A percentile compares a stretch with the other conserved stretches of the same genome.
Conservation (phyloP, 2,888 invertebrate genomes). For the Coenonympha glycerion region DNA sequence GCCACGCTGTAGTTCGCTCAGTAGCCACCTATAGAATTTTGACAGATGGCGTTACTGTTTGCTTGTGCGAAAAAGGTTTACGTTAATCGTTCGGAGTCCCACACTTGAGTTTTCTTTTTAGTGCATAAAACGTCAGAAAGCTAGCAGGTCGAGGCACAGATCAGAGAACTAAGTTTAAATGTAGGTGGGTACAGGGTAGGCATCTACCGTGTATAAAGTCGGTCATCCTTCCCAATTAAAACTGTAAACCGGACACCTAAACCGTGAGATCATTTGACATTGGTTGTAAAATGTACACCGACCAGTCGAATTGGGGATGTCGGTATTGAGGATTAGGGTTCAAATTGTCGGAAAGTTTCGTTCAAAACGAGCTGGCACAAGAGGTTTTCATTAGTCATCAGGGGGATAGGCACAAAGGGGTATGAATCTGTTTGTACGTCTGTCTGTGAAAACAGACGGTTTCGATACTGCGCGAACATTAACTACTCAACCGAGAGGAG, state of each 20-base stretch:
- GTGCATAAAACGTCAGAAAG: too few relatives aligned
- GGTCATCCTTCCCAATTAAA: slow-evolving; percentile 26
- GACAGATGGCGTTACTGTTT: too few relatives aligned
- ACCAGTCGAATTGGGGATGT: slow-evolving; percentile 12
- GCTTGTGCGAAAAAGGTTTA: too few relatives aligned
- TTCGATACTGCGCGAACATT: slow-evolving; percentile 58
- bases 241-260: slow-evolving; percentile 33
- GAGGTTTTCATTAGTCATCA: slow-evolving; percentile 59
- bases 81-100: too few relatives aligned
- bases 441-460: slow-evolving; percentile 61
- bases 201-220: too few relatives aligned
- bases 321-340: slow-evolving; percentile 15
- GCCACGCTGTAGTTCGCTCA: too few relatives aligned
- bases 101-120: too few relatives aligned
- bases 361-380: slow-evolving; percentile 22
- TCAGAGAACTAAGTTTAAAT: too few relatives aligned
- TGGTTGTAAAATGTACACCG: slow-evolving; percentile 33
- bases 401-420: slow-evolving; percentile 55
- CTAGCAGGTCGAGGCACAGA: too few relatives aligned
- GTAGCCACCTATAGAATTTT: too few relatives aligned
- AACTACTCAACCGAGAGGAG: too few relatives aligned
- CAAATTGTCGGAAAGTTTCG: slow-evolving; percentile 17
- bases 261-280: slow-evolving; percentile 41
- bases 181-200: too few relatives aligned
- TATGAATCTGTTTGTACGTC: slow-evolving; percentile 53